Evolutionary conservation across 1,140 invertebrate genomes (phyloP).

Genomic region (Bursaphelenchus mucronatus): DNA sequence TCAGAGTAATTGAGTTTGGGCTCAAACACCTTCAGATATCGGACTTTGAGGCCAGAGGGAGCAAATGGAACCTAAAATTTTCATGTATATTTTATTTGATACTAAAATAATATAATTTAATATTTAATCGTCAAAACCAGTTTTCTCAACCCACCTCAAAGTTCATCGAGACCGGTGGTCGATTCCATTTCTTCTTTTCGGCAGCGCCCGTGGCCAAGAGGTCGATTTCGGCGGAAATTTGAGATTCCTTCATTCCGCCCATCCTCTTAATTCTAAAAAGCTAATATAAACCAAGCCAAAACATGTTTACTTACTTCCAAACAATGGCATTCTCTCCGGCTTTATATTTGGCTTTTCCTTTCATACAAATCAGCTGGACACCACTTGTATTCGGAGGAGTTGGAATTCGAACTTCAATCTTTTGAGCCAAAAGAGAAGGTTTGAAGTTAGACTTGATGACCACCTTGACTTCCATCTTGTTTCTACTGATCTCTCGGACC

Average conservation of each 20-base stretch:
- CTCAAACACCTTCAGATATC: constrained; percentile 98
- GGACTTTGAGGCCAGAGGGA: constrained; percentile 95
- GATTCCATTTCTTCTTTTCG: constrained; percentile 97
- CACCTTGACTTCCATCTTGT: constrained; percentile 99
- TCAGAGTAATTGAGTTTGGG: constrained; percentile 99
- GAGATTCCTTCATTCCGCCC: constrained; percentile 99
- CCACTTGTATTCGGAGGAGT: constrained; percentile 97
- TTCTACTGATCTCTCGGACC: constrained; percentile 91
- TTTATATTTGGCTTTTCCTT: constrained; percentile 99
- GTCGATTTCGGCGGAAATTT: constrained; percentile 98
- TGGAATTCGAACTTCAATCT: constrained; percentile 95
- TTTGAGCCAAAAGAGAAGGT: constrained; percentile 91
- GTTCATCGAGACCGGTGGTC: constrained; percentile 99
- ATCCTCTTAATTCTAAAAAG: constrained; percentile 86
- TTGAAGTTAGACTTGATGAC: constrained; percentile 99
- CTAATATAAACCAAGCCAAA: constrained; percentile 11
- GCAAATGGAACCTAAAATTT: constrained; percentile 74
- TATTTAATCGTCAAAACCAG: background rate
- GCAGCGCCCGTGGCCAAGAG: constrained; percentile 88
- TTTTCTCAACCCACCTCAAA: constrained; percentile 77
- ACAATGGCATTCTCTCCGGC: constrained; percentile 99
- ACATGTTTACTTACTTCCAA: constrained; percentile 77
- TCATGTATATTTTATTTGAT: constrained; percentile 17
- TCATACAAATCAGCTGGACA: constrained; percentile 95
- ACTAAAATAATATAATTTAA: constrained; percentile 7